Base-by-base conservation (phyloP, 2,113 vertebrate species). In the Gallinago paraguaiae region DNA sequence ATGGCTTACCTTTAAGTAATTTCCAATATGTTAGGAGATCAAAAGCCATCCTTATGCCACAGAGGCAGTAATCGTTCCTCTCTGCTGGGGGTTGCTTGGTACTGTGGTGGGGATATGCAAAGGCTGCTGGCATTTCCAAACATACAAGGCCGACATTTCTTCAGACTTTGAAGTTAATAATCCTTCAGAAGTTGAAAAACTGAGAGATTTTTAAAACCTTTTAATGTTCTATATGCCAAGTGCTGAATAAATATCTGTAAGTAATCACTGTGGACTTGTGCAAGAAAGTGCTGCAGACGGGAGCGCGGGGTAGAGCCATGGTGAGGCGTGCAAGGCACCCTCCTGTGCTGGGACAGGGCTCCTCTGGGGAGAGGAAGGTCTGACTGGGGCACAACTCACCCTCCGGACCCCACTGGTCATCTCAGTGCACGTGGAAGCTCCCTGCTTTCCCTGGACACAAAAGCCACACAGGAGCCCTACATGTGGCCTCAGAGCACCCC, bases 131-230 rank as follows among this genome's bases (percentile, higher is more conserved):
- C 99, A 99, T 99, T 99, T 99, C 98, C 98, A 98, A 98, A 99
- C 98, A 98, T 98, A 98, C 99, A 98, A 98, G 98, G 98, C 96
- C 97, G 98, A 99, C 99, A 99, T 99, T 99, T 99, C 98, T 98
- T 98, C 97, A 98, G 98, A 98, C 99, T 99, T 99, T 99, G 99
- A 99, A 99, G 99, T 99, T 99, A 98, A 98, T 99, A 99, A 99
- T 99, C 99, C 98, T 98, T 99, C 98, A 99, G 98, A 98, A 98
- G 98, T 98, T 98, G 95, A 98, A 97, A 98, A 98, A 98, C 97
- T 96, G 97, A 97, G 93, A 96, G 96, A 91, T 98, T 98, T 97
- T 91, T 94, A 97, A 97, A 97, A 72, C 90, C 88, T 97, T 98
- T 98, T 97, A 97, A 98, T 98, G 97, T 98, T 97, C 98, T 98